Evolutionary conservation across 2,113 vertebrate genomes (phyloP).

Genomic region (Lutjanus erythropterus): DNA sequence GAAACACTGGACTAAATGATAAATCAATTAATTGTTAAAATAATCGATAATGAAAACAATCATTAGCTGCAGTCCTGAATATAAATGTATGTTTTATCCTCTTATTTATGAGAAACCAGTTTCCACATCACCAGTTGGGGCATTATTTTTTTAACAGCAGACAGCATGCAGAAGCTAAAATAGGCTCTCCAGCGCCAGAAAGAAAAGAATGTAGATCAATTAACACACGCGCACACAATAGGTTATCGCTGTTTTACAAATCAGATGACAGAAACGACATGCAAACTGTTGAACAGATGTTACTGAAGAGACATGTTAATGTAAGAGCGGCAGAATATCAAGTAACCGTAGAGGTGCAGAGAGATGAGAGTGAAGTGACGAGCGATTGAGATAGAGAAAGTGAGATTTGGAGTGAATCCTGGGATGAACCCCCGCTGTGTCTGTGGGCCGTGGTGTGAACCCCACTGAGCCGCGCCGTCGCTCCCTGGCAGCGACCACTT

Average conservation of each 20-base stretch:
- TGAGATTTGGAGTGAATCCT: conserved; percentile 58
- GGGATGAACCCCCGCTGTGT: conserved; percentile 54
- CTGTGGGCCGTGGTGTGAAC: conserved; percentile 59
- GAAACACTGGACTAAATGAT: too few relatives aligned
- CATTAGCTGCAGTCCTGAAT: too few relatives aligned
- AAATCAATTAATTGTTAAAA: too few relatives aligned
- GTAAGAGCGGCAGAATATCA: conserved; percentile 34
- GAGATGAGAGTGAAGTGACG: conserved; percentile 42
- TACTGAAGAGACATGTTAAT: conserved; percentile 8
- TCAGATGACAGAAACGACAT: not conserved
- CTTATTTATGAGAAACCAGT: conserved; percentile 20
- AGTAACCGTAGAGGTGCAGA: conserved; percentile 24
- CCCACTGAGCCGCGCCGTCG: conserved; percentile 55
- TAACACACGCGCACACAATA: not conserved
- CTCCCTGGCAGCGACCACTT: conserved; percentile 61
- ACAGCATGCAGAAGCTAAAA: not conserved
- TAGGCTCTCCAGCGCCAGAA: not conserved
- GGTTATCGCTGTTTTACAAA: not conserved
- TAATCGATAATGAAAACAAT: too few relatives aligned
- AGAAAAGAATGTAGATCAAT: conserved; percentile 26
- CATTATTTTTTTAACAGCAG: conserved; percentile 40
- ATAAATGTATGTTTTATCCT: conserved; percentile 37
- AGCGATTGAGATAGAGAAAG: conserved; percentile 39
- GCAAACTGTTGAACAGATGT: conserved; percentile 23
- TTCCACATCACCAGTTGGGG: conserved; percentile 5